Evolutionary conservation across 2,888 invertebrate genomes (phyloP), one percentile per base, ranked within the genome.

Genomic region (Leistus spinibarbis): DNA sequence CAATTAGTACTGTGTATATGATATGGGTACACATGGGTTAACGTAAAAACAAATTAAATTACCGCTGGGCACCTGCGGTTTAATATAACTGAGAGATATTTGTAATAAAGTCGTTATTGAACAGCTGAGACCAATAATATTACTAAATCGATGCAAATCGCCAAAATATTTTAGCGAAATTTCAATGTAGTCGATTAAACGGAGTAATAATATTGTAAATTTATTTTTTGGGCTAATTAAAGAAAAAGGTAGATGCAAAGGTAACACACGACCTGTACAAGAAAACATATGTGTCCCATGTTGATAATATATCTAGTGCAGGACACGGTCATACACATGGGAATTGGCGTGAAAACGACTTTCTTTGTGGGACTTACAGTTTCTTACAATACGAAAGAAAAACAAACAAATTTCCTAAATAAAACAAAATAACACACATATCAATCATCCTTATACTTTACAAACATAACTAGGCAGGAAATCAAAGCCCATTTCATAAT

Each of bases 301-400:
- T 63, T 63, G 63, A 5, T 63, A 63, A 63, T 63, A 63, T 63
- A 63, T 63, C 63, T 63, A n/a, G 10, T 3, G 63, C 22, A 63
- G 23, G 63, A 19, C 63, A 63, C 7, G 19, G 23, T 17, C 3
- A n/a, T 63, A 23, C 63, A 5, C 63, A n/a, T 22, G 63, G 63
- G 63, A 63, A 63, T 23, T 22, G n/a, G 22, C 63, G 63, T 22
- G 63, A 63, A 22, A 63, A 63, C 23, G 63, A 63, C 23, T 63
- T 63, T 63, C 23, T 63, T 57, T 22, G 19, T 22, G 20, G 4
- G 22, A 63, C 63, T 19, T 57, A 57, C 57, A 1, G 57, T 57
- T 20, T 57, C 7, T 7, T 5, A 40, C 40, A 10, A 10, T 40
- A 40, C 13, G 5, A 40, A 40, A 40, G 13, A 40, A 40, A 40